Conservation (phyloP, 2,113 vertebrate genomes). For the Chaenocephalus aceratus region DNA sequence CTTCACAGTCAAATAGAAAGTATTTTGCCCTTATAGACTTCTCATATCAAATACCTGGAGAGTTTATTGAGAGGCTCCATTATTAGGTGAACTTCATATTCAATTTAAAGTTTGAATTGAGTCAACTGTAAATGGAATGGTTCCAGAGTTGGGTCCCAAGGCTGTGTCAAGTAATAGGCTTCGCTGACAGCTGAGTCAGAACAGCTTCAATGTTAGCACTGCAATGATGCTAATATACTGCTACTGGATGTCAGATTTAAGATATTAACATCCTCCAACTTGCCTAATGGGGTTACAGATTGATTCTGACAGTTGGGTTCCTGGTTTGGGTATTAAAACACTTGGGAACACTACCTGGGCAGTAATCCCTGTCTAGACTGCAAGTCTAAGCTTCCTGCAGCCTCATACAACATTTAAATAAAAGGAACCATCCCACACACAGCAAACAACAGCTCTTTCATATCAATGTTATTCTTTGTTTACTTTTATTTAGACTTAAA, state of each 20-base stretch:
- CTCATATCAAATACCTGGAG: slow-evolving; percentile 18
- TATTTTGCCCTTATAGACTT: slow-evolving; percentile 27
- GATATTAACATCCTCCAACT: neutral
- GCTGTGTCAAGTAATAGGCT: neutral
- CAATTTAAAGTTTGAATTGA: slow-evolving; percentile 28
- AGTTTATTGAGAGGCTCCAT: slow-evolving; percentile 20
- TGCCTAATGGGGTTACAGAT: neutral
- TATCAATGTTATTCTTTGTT: neutral
- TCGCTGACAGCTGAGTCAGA: neutral
- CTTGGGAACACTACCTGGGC: no score
- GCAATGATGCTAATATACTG: neutral
- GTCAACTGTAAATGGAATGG: slow-evolving; percentile 23
- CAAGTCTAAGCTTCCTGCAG: no score
- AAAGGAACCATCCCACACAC: no score
- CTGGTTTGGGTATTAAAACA: no score
- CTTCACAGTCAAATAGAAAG: slow-evolving; percentile 24
- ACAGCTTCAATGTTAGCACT: neutral
- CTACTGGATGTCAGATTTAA: neutral
- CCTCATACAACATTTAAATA: no score
- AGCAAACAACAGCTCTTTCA: neutral
- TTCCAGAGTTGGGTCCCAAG: neutral
- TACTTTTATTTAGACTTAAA: no score
- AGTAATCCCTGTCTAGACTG: no score
- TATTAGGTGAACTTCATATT: slow-evolving; percentile 31
- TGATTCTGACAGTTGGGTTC: neutral